phyloP scores from a whole-genome alignment of 2,113 vertebrate species.

The Rhinoderma darwinii region DNA sequence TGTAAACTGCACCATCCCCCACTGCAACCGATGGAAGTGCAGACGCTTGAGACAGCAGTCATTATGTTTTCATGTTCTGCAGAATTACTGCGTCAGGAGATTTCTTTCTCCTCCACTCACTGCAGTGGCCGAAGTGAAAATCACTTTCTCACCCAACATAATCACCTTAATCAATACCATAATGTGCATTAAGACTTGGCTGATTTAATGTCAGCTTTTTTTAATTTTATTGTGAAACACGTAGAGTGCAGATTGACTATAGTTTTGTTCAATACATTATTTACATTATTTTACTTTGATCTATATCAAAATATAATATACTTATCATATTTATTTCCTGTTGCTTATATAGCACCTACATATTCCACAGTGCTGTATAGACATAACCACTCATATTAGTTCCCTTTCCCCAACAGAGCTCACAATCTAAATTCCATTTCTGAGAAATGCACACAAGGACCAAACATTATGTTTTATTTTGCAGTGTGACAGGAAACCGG shows the following conservation, averaged over 20 bases:
- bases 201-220: background rate
- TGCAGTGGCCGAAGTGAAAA: constrained; percentile 11
- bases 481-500: too few relatives aligned
- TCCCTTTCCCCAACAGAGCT: too few relatives aligned
- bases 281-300: too few relatives aligned
- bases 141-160: constrained; percentile 15
- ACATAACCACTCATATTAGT: background rate
- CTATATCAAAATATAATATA: background rate
- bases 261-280: background rate
- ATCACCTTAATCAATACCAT: background rate
- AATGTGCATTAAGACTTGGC: constrained; percentile 26
- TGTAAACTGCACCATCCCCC: background rate
- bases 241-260: background rate
- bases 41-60: constrained; percentile 33
- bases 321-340: too few relatives aligned
- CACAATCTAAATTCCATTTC: too few relatives aligned
- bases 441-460: too few relatives aligned
- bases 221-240: background rate
- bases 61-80: constrained; percentile 40
- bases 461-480: too few relatives aligned
- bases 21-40: constrained; percentile 47
- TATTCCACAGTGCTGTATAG: background rate
- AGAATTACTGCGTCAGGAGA: constrained; percentile 44
- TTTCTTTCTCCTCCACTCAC: background rate
- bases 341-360: background rate